Base-by-base conservation (phyloP, 2,888 invertebrate species). In the Ormyrus labotus region DNA sequence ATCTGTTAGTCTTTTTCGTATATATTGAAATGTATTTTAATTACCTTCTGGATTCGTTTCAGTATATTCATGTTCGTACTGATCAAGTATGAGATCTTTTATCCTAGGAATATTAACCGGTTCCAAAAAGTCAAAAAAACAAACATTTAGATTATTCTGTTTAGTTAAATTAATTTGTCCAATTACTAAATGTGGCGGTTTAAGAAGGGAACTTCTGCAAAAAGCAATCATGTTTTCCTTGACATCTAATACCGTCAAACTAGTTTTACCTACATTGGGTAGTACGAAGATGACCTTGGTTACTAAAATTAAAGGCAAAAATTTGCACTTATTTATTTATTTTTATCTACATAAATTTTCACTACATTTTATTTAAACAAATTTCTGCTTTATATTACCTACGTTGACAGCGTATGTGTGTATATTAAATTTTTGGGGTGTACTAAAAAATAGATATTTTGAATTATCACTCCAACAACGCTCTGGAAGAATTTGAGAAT, bases 381-480 rank as follows among this genome's bases (percentile, higher is more conserved):
- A 34, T 13, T 13, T 51, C n/a, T 45, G 9, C 61, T 57, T 68
- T 67, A 19, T 67, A 89, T 87, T 91, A 95, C 95, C 93, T 69
- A 94, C 90, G 88, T 95, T 91, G 48, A 95, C 90, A 19, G 94
- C 90, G 84, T 94, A 96, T 10, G 93, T 92, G 83, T 93, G 92
- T 0, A 93, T 89, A 81, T 93, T 93, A 78, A 92, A 92, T 85
- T 92, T 91, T 87, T 95, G 94, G 48, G 92, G 92, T 0, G 95
- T 93, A 60, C 94, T 94, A 64, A 96, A 91, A 8, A 95, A 87
- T 2, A 96, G 75, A 63, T 94, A 91, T 76, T 91, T 91, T 50
- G 93, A 93, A 86, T 95, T 94, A 4, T 88, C 88, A n/a, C 93
- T 92, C 93, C 95, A 96, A 87, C 95, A 95, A 48, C 93, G 90